Base-by-base conservation (phyloP, 1,140 invertebrate species). In the Zeugodacus cucurbitae region DNA sequence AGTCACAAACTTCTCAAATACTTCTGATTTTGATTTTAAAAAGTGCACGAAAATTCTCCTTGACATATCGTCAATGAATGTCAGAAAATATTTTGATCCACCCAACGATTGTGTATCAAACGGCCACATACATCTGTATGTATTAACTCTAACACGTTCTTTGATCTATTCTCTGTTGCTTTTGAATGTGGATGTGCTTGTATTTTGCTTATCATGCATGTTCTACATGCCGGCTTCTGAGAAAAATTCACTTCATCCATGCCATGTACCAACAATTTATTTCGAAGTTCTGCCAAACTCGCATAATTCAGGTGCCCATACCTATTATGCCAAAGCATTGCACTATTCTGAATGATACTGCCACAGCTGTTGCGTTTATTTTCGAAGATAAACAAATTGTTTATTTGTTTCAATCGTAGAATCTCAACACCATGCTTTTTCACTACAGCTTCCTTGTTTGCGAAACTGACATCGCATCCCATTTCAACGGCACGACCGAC, bases 61-160 rank as follows among this genome's bases (percentile, higher is more conserved):
- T 20, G 89, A 89, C 89, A 89, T 90, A 87, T 93, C 91, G 88
- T 93, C 91, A 17, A 91, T 93, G 54, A 94, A 91, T 29, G 90
- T 90, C 0, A 92, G 44, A 37, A 93, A 90, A 87, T 92, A 91
- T 78, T 17, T 93, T 91, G 34, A 17, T 44, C 54, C 67, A n/a
- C n/a, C n/a, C n/a, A n/a, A n/a, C n/a, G n/a, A n/a, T n/a, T n/a
- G n/a, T n/a, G n/a, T n/a, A n/a, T 85, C 22, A 91, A 94, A 93
- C 91, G 93, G 62, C 93, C 93, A 90, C 94, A 94, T 10, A 94
- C 87, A 86, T 94, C 93, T 78, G 91, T 90, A 88, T 94, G 93
- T n/a, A 94, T 90, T 5, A 93, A 74, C 67, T 93, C 91, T 48
- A 94, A 89, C 44, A 89, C 11, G 34, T 86, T 22, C 64, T 85